Base-by-base conservation (phyloP, 1,140 invertebrate genomes). In the Apis florea region DNA sequence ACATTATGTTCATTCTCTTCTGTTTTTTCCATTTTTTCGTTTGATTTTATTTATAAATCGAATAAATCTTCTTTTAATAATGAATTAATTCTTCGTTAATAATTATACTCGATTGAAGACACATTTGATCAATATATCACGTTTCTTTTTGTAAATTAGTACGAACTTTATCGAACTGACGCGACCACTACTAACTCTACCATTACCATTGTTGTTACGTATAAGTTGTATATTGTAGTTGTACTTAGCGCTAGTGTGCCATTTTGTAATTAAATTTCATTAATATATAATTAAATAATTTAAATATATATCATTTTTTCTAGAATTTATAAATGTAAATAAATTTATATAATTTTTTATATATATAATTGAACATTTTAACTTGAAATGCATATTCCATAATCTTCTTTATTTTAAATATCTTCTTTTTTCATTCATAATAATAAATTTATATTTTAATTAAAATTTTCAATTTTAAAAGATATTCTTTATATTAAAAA, bases 1-100 rank as follows among this genome's bases (percentile, higher is more conserved):
- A 92, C 79, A 73, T 91, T 90, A 59, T 85, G 89, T n/a, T 93
- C 91, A 51, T 31, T 89, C 12, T 93, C 90, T 64, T 92, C 90
- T 15, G 80, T n/a, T 26, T 80, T 85, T 63, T 92, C 91, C 86
- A 92, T 92, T n/a, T 77, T 77, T 31, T 24, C 8, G 51, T 64
- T n/a, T 2, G 13, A 54, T 24, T 17, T 64, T 47, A 19, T 51
- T 61, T 51, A 56, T 13, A 49, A 72, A 64, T 66, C 31, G 12
- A 58, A 47, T 24, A 59, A 49, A 75, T 51, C 24, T 68, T 49
- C 53, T 15, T n/a, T 75, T 8, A 81, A n/a, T 58, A 24, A 51
- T 40, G 26, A 58, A 31, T 64, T 58, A 21, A 47, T 75, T 19
- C 21, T 68, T 66, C n/a, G 5, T 31, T 21, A 51, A 53, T 51